Percentiles rank a stretch among this genome's conserved stretches.
Conservation (phyloP, 1,140 invertebrate species). For the Philotrypesis tridentata region DNA sequence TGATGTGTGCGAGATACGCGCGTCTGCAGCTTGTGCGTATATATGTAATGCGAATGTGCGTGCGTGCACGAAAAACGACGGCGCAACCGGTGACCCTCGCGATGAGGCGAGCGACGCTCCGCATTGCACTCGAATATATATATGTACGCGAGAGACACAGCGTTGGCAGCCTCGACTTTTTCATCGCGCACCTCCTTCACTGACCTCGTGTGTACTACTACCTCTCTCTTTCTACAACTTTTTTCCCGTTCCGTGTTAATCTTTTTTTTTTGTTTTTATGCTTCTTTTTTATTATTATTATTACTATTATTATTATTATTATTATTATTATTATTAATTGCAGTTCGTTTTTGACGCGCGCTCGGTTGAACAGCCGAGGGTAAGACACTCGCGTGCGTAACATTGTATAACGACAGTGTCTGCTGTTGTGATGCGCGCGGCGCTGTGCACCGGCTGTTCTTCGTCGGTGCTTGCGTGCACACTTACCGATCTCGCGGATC, state of each 20-base stretch:
- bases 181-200: conserved; percentile 14
- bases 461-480: no score
- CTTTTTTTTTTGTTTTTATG: conserved; percentile 9
- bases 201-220: neutral
- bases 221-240: neutral
- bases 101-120: conserved; percentile 12
- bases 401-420: no score
- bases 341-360: neutral
- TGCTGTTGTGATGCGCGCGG: no score
- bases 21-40: neutral
- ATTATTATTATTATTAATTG: no score
- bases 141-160: no score
- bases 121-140: neutral
- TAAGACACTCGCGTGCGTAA: no score
- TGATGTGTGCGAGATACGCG: no score
- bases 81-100: conserved; percentile 16
- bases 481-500: neutral
- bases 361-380: neutral
- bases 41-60: neutral
- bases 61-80: neutral
- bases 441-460: no score
- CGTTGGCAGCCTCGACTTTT: neutral
- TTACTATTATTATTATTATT: no score
- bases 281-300: neutral
- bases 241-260: neutral